Evolutionary conservation across 2,113 vertebrate species (phyloP).

Genomic region (Campylorhamphus procurvoides): DNA sequence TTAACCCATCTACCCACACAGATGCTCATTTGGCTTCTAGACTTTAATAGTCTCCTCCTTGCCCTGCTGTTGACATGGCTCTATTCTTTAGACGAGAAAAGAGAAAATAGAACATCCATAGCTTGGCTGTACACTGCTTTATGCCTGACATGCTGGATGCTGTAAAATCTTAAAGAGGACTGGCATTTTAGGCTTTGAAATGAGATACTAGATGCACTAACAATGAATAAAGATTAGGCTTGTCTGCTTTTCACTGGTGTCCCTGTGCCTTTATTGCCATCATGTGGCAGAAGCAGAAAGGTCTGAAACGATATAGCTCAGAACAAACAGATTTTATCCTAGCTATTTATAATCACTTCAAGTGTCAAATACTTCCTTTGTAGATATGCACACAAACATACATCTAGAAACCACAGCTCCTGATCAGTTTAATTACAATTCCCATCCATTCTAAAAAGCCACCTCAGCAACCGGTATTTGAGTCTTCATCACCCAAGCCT

Average conservation of each 20-base stretch:
- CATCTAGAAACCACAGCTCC: slow-evolving; percentile 12
- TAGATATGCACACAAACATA: not conserved
- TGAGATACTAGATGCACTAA: not conserved
- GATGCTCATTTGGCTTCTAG: not conserved
- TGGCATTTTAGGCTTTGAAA: not conserved
- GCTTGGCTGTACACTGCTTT: not conserved
- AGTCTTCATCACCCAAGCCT: not conserved
- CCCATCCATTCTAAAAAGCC: not conserved
- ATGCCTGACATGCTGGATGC: not conserved
- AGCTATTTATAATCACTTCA: slow-evolving; percentile 41
- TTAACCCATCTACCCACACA: not conserved
- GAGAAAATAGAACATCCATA: not conserved
- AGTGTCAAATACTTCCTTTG: slow-evolving; percentile 19
- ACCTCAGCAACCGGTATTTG: not conserved
- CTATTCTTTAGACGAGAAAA: not conserved
- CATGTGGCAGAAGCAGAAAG: slow-evolving; percentile 56
- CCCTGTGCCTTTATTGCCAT: slow-evolving; percentile 54
- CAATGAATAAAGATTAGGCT: not conserved
- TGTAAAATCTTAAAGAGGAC: not conserved
- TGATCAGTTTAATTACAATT: slow-evolving; percentile 25
- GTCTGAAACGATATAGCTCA: not conserved
- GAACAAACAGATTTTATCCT: slow-evolving; percentile 47
- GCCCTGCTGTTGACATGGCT: not conserved
- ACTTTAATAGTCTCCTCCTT: not conserved
- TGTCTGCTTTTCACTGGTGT: not conserved